Base-by-base conservation (phyloP, 2,888 invertebrate species). In the Meiosimyza decipiens region DNA sequence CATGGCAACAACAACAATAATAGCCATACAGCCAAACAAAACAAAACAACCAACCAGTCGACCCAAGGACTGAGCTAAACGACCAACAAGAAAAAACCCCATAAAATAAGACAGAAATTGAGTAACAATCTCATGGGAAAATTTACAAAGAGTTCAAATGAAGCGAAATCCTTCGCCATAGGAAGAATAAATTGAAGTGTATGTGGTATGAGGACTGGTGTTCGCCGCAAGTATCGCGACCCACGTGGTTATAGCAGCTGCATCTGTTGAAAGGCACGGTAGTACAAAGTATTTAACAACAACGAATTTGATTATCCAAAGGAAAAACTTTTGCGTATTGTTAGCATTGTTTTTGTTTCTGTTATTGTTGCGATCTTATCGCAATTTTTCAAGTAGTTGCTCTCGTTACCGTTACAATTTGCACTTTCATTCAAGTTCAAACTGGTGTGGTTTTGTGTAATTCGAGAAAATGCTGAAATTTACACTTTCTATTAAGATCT, bases 301-400 rank as follows among this genome's bases (percentile, higher is more conserved):
- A 67, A 28, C 47, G 47, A 79, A 81, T 82, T 82, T 82, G 79
- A 82, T 81, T 82, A 82, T 82, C 78, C 80, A 82, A 81, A 79
- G 79, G 80, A 77, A 78, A 82, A 81, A 81, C 78, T 81, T 40
- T 81, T 79, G 76, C 71, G 82, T 74, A 79, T 80, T 76, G 72
- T 52, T 59, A 5, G 7, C 11, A 13, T 52, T 67, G 40, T 62
- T 72, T 62, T 63, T 54, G 47, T 69, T 55, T 5, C 47, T 67
- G 55, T 59, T 54, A 40, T 54, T 28, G n/a, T 16, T 16, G 15
- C 49, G 4, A 47, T 57, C 16, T 64, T 51, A 15, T 57, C 63
- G 63, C 57, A 62, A 22, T 55, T 50, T 73, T 73, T 69, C n/a
- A n/a, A n/a, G n/a, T n/a, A n/a, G n/a, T n/a, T n/a, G n/a, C 69